Percentiles rank a stretch among this genome's conserved stretches.
These are phyloP conservation scores for Suillia variegata DNA, from an alignment of 2,888 invertebrate genomes.

Conservation along the genomic window DNA sequence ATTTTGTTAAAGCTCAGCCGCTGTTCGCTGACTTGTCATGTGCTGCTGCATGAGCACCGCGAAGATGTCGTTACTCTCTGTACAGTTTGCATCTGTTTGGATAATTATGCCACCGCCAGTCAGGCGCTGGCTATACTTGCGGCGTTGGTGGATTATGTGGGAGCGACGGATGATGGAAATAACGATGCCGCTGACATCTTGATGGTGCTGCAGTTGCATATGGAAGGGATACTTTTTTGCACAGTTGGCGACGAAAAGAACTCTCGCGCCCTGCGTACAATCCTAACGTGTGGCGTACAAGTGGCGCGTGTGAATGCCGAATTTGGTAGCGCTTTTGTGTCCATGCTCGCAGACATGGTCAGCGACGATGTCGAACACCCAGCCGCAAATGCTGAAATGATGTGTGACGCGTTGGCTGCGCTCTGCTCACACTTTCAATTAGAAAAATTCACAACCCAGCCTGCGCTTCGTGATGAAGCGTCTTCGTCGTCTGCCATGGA, in stretches of 20 bases:
- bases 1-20: conserved; percentile 57
- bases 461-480: conserved; percentile 23
- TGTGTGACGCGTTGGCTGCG: conserved; percentile 78
- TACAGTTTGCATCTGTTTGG: conserved; percentile 53
- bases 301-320: conserved; percentile 69
- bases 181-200: conserved; percentile 45
- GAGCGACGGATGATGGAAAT: conserved; percentile 42
- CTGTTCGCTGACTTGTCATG: conserved; percentile 58
- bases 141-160: conserved; percentile 44
- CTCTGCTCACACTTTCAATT: conserved; percentile 68
- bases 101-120: conserved; percentile 56
- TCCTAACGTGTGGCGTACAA: conserved; percentile 71
- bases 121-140: conserved; percentile 58
- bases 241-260: conserved; percentile 53
- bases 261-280: conserved; percentile 53
- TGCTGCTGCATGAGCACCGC: conserved; percentile 53
- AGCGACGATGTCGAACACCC: conserved; percentile 56
- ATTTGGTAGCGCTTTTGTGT: conserved; percentile 70
- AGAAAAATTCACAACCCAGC: conserved; percentile 37
- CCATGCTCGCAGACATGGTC: conserved; percentile 65
- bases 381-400: conserved; percentile 58
- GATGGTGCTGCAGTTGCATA: conserved; percentile 55
- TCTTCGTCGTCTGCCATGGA: too few species aligned
- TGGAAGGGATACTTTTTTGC: conserved; percentile 57
- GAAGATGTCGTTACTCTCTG: conserved; percentile 53